Evolutionary conservation across 2,113 vertebrate species (phyloP).

Genomic region (Mesitornis unicolor): DNA sequence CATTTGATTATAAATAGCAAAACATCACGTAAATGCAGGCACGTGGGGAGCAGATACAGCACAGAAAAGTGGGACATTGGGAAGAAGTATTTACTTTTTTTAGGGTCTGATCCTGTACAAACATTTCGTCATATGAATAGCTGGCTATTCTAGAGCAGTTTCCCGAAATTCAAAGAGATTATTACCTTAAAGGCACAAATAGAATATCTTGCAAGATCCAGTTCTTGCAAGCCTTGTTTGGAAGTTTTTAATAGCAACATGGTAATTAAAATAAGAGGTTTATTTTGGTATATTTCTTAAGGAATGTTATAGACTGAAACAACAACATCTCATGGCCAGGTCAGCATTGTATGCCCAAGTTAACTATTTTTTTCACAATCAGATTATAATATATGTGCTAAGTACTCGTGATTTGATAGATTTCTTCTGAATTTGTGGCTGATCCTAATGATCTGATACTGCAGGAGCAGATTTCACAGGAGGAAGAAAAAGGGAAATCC

Average conservation of each 20-base stretch:
- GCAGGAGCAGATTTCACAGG: background rate
- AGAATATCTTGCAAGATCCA: background rate
- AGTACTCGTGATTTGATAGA: background rate
- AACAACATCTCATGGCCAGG: background rate
- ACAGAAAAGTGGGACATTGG: conserved; percentile 31
- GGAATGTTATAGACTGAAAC: background rate
- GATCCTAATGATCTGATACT: background rate
- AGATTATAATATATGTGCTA: background rate
- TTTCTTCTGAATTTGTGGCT: background rate
- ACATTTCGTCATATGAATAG: conserved; percentile 34
- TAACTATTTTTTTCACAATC: background rate
- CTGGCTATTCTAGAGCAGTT: background rate
- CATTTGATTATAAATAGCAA: conserved; percentile 59
- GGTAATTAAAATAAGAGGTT: background rate
- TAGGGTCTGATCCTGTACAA: conserved; percentile 33
- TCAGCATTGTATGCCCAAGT: background rate
- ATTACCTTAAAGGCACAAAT: conserved; percentile 1
- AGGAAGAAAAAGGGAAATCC: background rate
- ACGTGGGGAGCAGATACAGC: conserved; percentile 44
- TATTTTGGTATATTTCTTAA: background rate
- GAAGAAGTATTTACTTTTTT: conserved; percentile 46
- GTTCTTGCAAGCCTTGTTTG: background rate
- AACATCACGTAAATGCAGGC: conserved; percentile 44
- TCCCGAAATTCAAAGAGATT: conserved; percentile 11
- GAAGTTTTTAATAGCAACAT: background rate